Conservation (phyloP, 2,113 vertebrate species). For the Todiramphus saurophagus region DNA sequence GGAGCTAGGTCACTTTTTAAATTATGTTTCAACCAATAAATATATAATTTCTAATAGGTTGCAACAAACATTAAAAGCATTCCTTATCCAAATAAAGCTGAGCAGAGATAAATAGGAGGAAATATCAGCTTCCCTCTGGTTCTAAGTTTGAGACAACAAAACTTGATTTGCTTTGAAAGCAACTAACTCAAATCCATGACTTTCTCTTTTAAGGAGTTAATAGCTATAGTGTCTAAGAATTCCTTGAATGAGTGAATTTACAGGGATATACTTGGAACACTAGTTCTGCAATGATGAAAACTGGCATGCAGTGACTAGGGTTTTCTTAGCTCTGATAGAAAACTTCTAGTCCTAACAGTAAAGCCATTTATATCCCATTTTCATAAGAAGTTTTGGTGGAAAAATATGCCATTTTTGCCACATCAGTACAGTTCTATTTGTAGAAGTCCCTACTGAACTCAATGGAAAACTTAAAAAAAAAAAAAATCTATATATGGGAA, state of each 20-base stretch:
- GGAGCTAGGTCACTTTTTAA: background rate
- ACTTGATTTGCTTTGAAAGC: background rate
- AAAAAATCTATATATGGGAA: background rate
- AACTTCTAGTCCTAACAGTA: background rate
- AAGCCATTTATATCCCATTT: background rate
- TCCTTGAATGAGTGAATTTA: background rate
- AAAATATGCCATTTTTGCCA: background rate
- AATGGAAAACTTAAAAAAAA: background rate
- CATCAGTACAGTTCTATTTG: background rate
- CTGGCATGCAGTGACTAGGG: background rate
- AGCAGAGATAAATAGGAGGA: background rate
- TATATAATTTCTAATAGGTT: background rate
- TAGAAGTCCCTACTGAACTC: background rate
- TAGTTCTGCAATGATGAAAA: background rate
- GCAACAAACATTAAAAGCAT: background rate
- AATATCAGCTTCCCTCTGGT: background rate
- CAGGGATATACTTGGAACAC: background rate
- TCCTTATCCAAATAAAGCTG: background rate
- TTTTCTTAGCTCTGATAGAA: background rate
- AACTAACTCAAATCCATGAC: background rate
- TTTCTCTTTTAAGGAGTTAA: background rate
- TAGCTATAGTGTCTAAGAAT: background rate
- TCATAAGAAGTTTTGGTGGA: background rate
- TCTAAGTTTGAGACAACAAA: background rate
- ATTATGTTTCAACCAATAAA: background rate